These are phyloP conservation scores for Hydraecia micacea DNA, from an alignment of 2,888 invertebrate genomes.

Conservation along the genomic window DNA sequence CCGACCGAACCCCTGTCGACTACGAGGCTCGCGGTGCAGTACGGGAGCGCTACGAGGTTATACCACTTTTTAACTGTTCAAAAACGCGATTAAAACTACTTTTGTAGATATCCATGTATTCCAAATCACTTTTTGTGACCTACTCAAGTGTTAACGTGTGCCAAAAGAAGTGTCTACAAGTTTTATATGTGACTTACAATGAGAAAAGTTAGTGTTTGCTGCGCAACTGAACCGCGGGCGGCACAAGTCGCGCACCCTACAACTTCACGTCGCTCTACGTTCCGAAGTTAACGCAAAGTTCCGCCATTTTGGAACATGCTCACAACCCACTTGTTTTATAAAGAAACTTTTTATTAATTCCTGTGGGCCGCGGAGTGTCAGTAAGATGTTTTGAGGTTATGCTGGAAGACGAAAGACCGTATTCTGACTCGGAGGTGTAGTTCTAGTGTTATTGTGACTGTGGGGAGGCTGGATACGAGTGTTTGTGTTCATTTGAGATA, in stretches of 20 bases:
- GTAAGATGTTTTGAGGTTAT: slow-evolving; percentile 91
- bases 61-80: slow-evolving; percentile 78
- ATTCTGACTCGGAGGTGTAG: slow-evolving; percentile 80
- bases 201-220: slow-evolving; percentile 87
- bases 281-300: slow-evolving; percentile 91
- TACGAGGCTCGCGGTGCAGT: slow-evolving; percentile 85
- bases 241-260: slow-evolving; percentile 87
- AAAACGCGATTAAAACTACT: slow-evolving; percentile 77
- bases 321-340: slow-evolving; percentile 91
- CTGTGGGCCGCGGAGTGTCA: slow-evolving; percentile 90
- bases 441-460: slow-evolving; percentile 77
- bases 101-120: slow-evolving; percentile 65
- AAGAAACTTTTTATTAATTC: slow-evolving; percentile 91
- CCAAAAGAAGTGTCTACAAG: slow-evolving; percentile 77
- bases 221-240: slow-evolving; percentile 81
- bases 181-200: slow-evolving; percentile 80
- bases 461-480: slow-evolving; percentile 73
- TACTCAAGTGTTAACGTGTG: slow-evolving; percentile 72
- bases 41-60: slow-evolving; percentile 75
- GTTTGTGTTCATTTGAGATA: slow-evolving; percentile 83
- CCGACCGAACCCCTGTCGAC: slow-evolving; percentile 88
- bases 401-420: slow-evolving; percentile 84
- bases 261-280: slow-evolving; percentile 90
- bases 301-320: slow-evolving; percentile 91
- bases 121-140: slow-evolving; percentile 74